Evolutionary conservation across 2,113 vertebrate species (phyloP).

Genomic region (Gadus macrocephalus): DNA sequence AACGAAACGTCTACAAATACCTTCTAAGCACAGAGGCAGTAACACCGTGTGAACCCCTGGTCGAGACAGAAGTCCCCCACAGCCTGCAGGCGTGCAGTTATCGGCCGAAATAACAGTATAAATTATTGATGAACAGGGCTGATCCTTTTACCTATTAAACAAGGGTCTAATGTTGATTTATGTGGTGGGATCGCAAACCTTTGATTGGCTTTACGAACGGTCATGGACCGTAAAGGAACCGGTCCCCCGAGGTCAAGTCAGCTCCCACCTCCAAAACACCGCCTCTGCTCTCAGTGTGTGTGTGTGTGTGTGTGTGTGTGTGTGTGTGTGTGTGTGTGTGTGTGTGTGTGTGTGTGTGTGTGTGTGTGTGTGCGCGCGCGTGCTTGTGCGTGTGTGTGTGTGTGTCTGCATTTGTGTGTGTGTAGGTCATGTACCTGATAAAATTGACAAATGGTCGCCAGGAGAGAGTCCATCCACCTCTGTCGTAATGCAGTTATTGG

Average conservation of each 20-base stretch:
- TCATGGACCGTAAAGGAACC: conserved; percentile 49
- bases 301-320: conserved; percentile 1
- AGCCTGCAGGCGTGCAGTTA: not conserved
- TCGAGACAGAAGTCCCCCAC: too few species aligned
- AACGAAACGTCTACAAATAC: too few species aligned
- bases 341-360: not conserved
- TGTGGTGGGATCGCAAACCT: conserved; percentile 29
- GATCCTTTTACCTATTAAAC: conserved; percentile 40
- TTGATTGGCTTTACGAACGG: conserved; percentile 35
- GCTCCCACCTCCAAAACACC: conserved; percentile 35
- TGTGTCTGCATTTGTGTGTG: too few species aligned
- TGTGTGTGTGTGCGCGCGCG: conserved; percentile 6
- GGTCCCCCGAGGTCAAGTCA: conserved; percentile 46
- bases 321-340: not conserved
- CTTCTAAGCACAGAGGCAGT: too few species aligned
- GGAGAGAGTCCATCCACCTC: too few species aligned
- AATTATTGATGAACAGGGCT: conserved; percentile 31
- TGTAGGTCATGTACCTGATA: too few species aligned
- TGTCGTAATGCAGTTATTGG: too few species aligned
- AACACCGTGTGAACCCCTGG: too few species aligned
- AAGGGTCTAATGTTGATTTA: conserved; percentile 49
- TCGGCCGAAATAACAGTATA: not conserved
- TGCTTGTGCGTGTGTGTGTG: too few species aligned
- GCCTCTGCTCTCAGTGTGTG: not conserved
- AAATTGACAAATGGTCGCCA: too few species aligned